Base-by-base conservation (phyloP, 2,888 invertebrate genomes). In the Drosophila sordidapex region DNA sequence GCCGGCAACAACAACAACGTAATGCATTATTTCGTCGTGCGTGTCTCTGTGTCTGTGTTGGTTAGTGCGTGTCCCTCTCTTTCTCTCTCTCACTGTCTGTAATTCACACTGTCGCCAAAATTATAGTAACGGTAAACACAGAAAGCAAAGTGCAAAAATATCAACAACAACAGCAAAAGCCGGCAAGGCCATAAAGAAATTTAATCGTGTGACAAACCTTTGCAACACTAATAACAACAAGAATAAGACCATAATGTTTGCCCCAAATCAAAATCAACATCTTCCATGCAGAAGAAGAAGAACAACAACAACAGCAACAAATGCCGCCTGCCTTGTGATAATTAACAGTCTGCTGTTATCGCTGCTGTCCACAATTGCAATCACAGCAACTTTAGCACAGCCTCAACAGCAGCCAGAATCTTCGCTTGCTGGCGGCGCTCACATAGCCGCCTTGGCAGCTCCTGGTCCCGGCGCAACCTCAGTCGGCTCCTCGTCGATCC, bases 401-500 rank as follows among this genome's bases (percentile, higher is more conserved):
- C 63, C 61, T 27, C 72, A 75, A 49, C 70, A 60, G 29, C 57
- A 57, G 29, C 21, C 27, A 46, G 60, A 38, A 51, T 31, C 46
- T n/a, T 51, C 72, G 46, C 8, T 60, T 15, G 70, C 61, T 29
- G 56, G 52, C 46, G 56, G 56, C 46, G 59, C 71, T 35, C 79
- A 79, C 0, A 25, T 79, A 31, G 87, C 88, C n/a, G 85, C 87
- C 4, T 53, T 85, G 18, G 84, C 88, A 10, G 83, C 84, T 27
- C 84, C 85, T 25, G 85, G 64, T 0, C 80, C 80, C 2, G 72
- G 78, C 33, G 48, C 36, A 49, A 36, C 63, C 8, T 56, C 74
- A 13, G 51, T 63, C 10, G 70, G 66, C 5, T 75, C 70, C 8
- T 89, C 92, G 33, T 91, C 92, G 56, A 90, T 92, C 61, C 74